These are phyloP conservation scores for Drosophila burlai DNA, from an alignment of 1,140 invertebrate genomes.

Conservation along the genomic window DNA sequence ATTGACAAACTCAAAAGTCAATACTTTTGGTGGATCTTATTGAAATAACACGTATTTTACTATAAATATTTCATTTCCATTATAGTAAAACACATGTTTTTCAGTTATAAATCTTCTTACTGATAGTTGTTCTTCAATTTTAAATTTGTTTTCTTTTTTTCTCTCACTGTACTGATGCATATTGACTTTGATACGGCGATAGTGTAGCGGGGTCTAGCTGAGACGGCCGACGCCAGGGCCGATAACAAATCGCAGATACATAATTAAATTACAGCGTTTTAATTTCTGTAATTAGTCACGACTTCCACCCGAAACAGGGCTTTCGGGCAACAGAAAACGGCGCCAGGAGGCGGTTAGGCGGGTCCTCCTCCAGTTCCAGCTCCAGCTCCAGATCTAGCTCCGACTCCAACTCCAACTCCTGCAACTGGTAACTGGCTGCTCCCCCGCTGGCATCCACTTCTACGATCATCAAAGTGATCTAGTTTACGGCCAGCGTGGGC, in stretches of 20 bases:
- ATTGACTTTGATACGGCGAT: constrained; percentile 58
- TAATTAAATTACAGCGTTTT: constrained; percentile 85
- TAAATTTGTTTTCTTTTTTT: background rate
- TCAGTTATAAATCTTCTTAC: too few species aligned
- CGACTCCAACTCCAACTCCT: background rate
- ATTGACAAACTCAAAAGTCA: too few species aligned
- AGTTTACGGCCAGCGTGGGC: constrained; percentile 63
- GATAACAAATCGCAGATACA: constrained; percentile 85
- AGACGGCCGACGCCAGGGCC: constrained; percentile 38
- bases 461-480: constrained; percentile 75
- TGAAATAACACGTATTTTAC: too few species aligned
- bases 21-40: too few species aligned
- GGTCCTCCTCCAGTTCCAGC: background rate
- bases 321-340: constrained; percentile 22
- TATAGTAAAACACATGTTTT: too few species aligned
- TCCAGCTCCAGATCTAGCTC: background rate
- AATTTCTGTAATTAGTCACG: constrained; percentile 85
- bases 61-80: too few species aligned
- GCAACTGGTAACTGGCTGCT: background rate
- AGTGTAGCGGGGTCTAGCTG: constrained; percentile 27
- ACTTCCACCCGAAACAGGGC: constrained; percentile 56
- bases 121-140: too few species aligned
- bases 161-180: constrained; percentile 27
- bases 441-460: constrained; percentile 21
- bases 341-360: constrained; percentile 54